Evolutionary conservation across 2,888 invertebrate species (phyloP), one percentile per base, ranked within the genome.

Genomic region (Strigamia maritima): DNA sequence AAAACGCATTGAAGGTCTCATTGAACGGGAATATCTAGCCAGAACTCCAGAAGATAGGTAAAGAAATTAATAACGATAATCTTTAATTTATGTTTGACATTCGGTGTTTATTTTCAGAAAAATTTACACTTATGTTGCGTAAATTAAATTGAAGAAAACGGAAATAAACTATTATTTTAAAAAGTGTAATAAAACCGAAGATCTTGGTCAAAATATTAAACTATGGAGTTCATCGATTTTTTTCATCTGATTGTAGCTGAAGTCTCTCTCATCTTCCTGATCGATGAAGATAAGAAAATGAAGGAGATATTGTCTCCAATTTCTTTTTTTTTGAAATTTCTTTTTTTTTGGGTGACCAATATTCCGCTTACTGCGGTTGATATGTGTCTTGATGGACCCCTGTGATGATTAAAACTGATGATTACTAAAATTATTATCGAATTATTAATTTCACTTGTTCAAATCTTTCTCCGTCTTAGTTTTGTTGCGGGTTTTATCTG

Each of bases 1-100:
- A 89, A 98, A 98, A 88, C 92, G 99, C 87, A 98, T 99, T 88
- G 99, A 99, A 89, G 97, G 97, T 81, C 91, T 99, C 85, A 99
- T 99, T 87, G 99, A 99, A 89, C 90, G 99, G 83, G 99, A 99
- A 89, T 99, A 99, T 89, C 90, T 99, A 86, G 95, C 97, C 83
- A 92, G 99, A 87, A 97, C 97, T 85, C 93, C 95, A 80, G 96
- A 97, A 88, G 98, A 99, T 90, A 88, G 89, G 87, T 88, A 84
- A 79, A 82, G 81, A 49, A 22, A 40, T 16, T 24, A 22, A 28
- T 4, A 40, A 76, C 16, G n/a, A n/a, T 78, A 26, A 49, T 16
- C 14, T 78, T 79, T 35, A 10, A 26, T 14, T 40, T 16, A 49
- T 10, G 8, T n/a, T 22, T 19, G 31, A 65, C 28, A 79, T 28